Conservation (phyloP, 2,888 invertebrate species). For the Leptinotarsa peninsularis region DNA sequence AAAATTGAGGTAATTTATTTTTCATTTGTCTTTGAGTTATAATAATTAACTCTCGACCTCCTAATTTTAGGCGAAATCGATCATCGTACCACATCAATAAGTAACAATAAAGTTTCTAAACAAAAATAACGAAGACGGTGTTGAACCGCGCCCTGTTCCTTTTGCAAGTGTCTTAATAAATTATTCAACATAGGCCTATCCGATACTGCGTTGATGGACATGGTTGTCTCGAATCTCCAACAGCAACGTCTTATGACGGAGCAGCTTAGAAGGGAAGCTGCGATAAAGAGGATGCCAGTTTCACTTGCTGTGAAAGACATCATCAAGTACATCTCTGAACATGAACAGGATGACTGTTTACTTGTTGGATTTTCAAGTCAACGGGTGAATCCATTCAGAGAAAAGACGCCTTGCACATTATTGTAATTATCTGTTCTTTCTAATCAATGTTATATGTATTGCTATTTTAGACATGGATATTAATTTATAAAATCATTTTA, state of each 20-base stretch:
- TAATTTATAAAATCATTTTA: background rate
- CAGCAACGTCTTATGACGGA: conserved; percentile 94
- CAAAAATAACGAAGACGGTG: conserved; percentile 26
- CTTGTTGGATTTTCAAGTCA: conserved; percentile 94
- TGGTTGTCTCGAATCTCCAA: conserved; percentile 93
- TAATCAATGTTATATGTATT: background rate
- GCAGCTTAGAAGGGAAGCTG: conserved; percentile 91
- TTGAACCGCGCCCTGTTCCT: conserved; percentile 36
- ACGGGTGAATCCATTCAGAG: conserved; percentile 95
- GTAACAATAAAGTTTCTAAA: background rate
- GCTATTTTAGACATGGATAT: conserved; percentile 13
- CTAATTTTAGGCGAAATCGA: background rate
- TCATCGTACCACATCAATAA: background rate
- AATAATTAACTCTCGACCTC: background rate
- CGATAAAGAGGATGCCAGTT: conserved; percentile 86
- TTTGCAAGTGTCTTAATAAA: conserved; percentile 23
- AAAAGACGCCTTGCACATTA: conserved; percentile 89
- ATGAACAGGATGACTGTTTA: conserved; percentile 92
- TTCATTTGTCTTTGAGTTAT: background rate
- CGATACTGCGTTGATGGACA: conserved; percentile 90
- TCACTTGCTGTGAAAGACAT: conserved; percentile 94
- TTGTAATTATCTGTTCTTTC: conserved; percentile 70
- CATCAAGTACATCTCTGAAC: conserved; percentile 89
- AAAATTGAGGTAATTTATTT: background rate
- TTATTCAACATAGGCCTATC: conserved; percentile 84